Percentiles rank a stretch among this genome's conserved stretches.
These are phyloP conservation scores for Eumacrocentrus americanus DNA, from an alignment of 2,888 invertebrate species.

Conservation along the genomic window DNA sequence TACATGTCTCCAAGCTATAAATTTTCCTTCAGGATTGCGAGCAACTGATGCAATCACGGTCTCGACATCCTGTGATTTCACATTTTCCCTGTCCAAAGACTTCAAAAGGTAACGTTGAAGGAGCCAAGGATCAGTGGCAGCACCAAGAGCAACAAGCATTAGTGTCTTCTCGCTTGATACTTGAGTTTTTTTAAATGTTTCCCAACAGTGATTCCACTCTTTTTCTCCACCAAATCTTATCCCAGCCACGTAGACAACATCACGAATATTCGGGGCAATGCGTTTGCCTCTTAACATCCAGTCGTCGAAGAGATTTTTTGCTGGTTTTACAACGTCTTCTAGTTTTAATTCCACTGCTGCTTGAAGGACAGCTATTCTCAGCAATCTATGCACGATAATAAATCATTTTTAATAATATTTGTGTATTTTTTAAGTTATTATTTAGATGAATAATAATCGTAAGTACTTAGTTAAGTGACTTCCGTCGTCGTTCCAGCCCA, in stretches of 20 bases:
- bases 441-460: slow-evolving; percentile 6
- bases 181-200: slow-evolving; percentile 70
- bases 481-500: slow-evolving; percentile 72
- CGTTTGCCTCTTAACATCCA: slow-evolving; percentile 74
- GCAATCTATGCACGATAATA: slow-evolving; percentile 65
- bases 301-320: slow-evolving; percentile 71
- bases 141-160: slow-evolving; percentile 74
- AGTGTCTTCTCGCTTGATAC: slow-evolving; percentile 75
- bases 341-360: slow-evolving; percentile 77
- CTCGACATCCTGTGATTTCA: slow-evolving; percentile 75
- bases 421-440: neutral
- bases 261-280: slow-evolving; percentile 77
- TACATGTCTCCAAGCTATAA: slow-evolving; percentile 77
- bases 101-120: slow-evolving; percentile 80
- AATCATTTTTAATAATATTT: neutral
- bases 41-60: slow-evolving; percentile 76
- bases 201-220: slow-evolving; percentile 83
- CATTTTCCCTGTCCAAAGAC: slow-evolving; percentile 72
- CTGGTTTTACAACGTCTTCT: slow-evolving; percentile 72
- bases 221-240: slow-evolving; percentile 73
- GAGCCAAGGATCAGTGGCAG: slow-evolving; percentile 79
- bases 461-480: slow-evolving; percentile 70
- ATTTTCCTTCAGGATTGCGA: slow-evolving; percentile 72
- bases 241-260: slow-evolving; percentile 70
- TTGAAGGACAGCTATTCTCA: slow-evolving; percentile 74